Evolutionary conservation across 2,888 invertebrate species (phyloP), one percentile per base, ranked within the genome.

Genomic region (Sabatieria punctata): DNA sequence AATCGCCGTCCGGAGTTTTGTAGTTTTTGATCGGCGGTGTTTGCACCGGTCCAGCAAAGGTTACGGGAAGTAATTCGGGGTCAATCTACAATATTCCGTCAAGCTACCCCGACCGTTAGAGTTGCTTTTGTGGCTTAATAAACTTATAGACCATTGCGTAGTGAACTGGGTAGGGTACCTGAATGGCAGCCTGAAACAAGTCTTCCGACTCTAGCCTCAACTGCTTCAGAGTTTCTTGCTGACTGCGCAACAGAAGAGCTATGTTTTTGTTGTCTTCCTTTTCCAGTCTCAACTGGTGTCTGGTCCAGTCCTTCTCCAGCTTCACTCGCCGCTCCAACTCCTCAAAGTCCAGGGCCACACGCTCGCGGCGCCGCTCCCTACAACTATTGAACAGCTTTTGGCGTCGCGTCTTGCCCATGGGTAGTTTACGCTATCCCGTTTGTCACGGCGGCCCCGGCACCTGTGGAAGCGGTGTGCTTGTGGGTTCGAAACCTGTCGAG

Each of bases 1-100:
- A 91, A 59, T 89, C 85, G 35, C 95, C 95, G 68, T 95, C 91
- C 0, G 85, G 83, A 40, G 78, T 75, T 0, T 75, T 74, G 64
- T 85, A 93, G 51, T 77, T 74, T 59, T 78, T 74, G 48, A 85
- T 80, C 0, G 86, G 78, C 2, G 89, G 86, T 1, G 88, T 88
- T 25, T 77, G 71, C 0, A 79, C 75, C 0, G 91, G 84, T 0
- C 91, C 89, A 48, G 71, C 73, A 1, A 74, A 61, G 21, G 72
- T 71, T 55, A 77, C 77, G 0, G 85, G 82, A 23, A 88, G 60
- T 30, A 85, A 63, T 6, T 70, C 66, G 19, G 75, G 63, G 65
- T 89, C 86, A 4, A 78, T 71, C 78, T 85, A 74, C 35, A 37
- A 37, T n/a, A 37, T 30, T n/a, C 8, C n/a, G n/a, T n/a, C n/a